Percentiles rank a stretch among this genome's conserved stretches.
Conservation (phyloP, 2,888 invertebrate genomes). For the Bhutanitis thaidina region DNA sequence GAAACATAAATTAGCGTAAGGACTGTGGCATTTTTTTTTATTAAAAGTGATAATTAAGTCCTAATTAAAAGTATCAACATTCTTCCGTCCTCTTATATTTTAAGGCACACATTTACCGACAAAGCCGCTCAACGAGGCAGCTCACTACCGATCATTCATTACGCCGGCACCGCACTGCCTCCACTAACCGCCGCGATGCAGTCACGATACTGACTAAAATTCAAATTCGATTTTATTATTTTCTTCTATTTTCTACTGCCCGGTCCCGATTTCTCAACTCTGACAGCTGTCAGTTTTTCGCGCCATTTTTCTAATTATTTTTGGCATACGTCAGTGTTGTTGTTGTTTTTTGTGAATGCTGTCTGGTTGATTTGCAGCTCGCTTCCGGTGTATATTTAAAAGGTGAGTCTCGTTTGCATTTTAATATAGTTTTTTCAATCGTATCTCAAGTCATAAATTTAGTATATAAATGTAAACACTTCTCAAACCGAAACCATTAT, state of each 20-base stretch:
- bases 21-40: too few relatives aligned
- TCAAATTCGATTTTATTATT: constrained; percentile 26
- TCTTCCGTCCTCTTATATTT: constrained; percentile 45
- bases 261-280: constrained; percentile 29
- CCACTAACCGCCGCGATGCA: constrained; percentile 54
- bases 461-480: too few relatives aligned
- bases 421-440: neutral
- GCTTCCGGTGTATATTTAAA: constrained; percentile 16
- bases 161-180: constrained; percentile 55
- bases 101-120: constrained; percentile 72
- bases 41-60: neutral
- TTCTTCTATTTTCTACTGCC: constrained; percentile 25
- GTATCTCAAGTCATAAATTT: too few relatives aligned
- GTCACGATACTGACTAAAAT: constrained; percentile 55
- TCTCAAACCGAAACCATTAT: too few relatives aligned
- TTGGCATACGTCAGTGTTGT: constrained; percentile 28
- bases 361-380: constrained; percentile 3
- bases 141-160: constrained; percentile 71
- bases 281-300: constrained; percentile 47
- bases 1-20: too few relatives aligned
- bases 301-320: constrained; percentile 33
- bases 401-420: constrained; percentile 14
- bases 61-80: constrained; percentile 21
- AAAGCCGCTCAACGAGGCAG: constrained; percentile 65
- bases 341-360: constrained; percentile 26